phyloP scores from a whole-genome alignment of 1,140 invertebrate species.

The Magallana ariakensis region DNA sequence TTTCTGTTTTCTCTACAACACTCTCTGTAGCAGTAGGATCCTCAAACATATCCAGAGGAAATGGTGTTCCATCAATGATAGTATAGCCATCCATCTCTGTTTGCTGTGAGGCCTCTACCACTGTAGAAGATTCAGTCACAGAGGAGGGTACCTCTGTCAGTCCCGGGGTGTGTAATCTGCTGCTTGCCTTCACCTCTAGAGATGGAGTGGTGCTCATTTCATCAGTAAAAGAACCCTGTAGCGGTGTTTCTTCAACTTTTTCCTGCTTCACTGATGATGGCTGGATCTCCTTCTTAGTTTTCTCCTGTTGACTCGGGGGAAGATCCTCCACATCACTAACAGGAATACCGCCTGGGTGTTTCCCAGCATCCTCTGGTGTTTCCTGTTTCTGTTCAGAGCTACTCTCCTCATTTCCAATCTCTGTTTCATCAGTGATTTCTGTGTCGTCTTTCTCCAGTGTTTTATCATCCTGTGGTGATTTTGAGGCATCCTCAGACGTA shows the following conservation, averaged over 20 bases:
- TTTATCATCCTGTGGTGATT: constrained; percentile 21
- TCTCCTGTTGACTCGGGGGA: not conserved
- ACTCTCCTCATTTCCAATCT: not conserved
- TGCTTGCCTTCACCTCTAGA: not conserved
- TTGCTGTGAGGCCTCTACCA: not conserved
- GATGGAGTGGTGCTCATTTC: not conserved
- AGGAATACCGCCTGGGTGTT: not conserved
- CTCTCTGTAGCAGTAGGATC: constrained; percentile 33
- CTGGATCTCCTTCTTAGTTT: not conserved
- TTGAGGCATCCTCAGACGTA: constrained; percentile 18
- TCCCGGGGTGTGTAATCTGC: constrained; percentile 2
- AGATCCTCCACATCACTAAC: not conserved
- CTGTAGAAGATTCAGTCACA: not conserved
- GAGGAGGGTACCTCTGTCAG: constrained; percentile 5
- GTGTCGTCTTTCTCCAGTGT: constrained; percentile 23
- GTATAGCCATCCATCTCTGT: constrained; percentile 46
- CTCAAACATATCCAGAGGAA: constrained; percentile 56
- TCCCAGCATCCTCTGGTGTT: not conserved
- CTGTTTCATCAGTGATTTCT: constrained; percentile 25
- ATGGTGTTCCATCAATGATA: constrained; percentile 58
- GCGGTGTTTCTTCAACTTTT: not conserved
- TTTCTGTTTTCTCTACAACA: not conserved
- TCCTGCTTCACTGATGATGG: constrained; percentile 4
- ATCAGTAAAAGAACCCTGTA: not conserved
- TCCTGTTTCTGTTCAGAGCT: not conserved